Conservation (phyloP, 64 coral and sea anemone genomes). For the Porites australiensis region DNA sequence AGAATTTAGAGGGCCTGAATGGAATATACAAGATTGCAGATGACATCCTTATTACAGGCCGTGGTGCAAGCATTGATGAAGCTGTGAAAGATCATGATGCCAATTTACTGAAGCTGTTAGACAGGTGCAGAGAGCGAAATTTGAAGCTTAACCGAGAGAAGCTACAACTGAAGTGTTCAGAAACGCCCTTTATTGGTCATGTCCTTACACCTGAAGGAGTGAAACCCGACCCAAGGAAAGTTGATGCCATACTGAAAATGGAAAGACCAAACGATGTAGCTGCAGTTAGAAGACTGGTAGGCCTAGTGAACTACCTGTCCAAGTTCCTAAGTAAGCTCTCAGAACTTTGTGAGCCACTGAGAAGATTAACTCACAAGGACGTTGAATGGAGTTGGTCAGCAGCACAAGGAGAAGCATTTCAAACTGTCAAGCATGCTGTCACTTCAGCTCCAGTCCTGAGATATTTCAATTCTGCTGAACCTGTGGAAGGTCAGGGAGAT, state of each 20-base stretch:
- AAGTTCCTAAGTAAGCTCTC: too few relatives aligned
- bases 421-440: constrained; percentile 22
- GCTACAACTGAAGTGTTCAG: constrained; percentile 37
- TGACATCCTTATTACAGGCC: constrained; percentile 12
- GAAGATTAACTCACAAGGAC: constrained; percentile 60
- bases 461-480: constrained; percentile 45
- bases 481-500: too few relatives aligned
- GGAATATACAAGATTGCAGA: constrained; percentile 37
- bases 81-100: constrained; percentile 37
- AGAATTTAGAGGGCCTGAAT: too few relatives aligned
- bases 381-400: constrained; percentile 45
- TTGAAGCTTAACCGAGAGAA: constrained; percentile 55
- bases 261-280: background rate
- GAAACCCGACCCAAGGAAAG: constrained; percentile 30
- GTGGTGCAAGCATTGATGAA: background rate
- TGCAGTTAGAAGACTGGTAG: too few relatives aligned
- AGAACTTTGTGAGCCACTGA: constrained; percentile 59
- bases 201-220: constrained; percentile 12
- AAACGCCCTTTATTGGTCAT: constrained; percentile 22
- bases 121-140: constrained; percentile 17
- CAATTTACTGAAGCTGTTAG: constrained; percentile 11
- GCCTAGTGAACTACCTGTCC: too few relatives aligned
- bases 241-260: constrained; percentile 30
- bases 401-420: constrained; percentile 15
- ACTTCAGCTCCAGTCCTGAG: constrained; percentile 36